Conservation (phyloP, 2,888 invertebrate species). For the Ochropacha duplaris region DNA sequence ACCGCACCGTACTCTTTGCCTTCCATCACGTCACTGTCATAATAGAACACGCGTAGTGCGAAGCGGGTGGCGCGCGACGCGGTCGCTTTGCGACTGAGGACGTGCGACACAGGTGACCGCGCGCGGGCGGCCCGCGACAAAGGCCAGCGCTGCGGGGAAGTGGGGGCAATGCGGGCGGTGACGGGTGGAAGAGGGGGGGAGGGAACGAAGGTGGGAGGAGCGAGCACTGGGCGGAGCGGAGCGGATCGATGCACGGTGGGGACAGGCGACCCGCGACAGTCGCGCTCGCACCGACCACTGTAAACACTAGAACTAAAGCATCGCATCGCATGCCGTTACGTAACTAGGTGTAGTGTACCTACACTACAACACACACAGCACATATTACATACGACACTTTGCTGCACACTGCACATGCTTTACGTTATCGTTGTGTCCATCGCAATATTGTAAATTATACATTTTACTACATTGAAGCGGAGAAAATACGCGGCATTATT, state of each 20-base stretch:
- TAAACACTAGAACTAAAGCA: conserved; percentile 67
- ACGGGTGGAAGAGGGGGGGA: conserved; percentile 33
- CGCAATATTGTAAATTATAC: background rate
- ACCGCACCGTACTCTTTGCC: conserved; percentile 77
- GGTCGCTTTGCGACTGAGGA: conserved; percentile 82
- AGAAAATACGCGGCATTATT: too few species aligned
- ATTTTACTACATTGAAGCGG: background rate
- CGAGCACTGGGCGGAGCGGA: conserved; percentile 80
- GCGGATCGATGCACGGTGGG: conserved; percentile 81
- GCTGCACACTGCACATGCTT: conserved; percentile 17
- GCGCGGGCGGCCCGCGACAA: conserved; percentile 76
- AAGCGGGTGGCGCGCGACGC: conserved; percentile 84
- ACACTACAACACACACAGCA: too few species aligned
- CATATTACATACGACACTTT: conserved; percentile 31
- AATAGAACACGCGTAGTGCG: conserved; percentile 62
- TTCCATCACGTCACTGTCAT: conserved; percentile 81
- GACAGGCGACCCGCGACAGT: conserved; percentile 76
- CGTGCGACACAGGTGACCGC: conserved; percentile 83
- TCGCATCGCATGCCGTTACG: conserved; percentile 63
- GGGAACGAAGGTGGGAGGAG: conserved; percentile 73
- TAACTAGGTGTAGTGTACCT: conserved; percentile 45
- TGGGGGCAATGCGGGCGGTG: conserved; percentile 39
- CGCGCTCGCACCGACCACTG: conserved; percentile 65
- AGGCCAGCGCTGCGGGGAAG: conserved; percentile 71
- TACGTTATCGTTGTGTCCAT: background rate